Evolutionary conservation across 2,797 vertebrate genomes (phyloP).

Genomic region (Pelobates cultripes): DNA sequence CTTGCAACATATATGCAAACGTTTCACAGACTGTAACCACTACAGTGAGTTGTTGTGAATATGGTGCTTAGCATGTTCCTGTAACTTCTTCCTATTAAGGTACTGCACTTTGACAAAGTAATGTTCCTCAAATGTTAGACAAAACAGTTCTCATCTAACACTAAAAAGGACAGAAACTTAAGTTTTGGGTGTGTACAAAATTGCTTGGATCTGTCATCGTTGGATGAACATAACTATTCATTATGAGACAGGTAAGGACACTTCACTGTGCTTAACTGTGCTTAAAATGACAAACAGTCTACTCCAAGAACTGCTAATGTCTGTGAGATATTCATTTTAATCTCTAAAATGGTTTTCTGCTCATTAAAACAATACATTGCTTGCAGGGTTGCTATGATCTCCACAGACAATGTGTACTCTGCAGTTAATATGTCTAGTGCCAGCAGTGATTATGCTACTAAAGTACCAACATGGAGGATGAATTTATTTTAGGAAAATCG

Average conservation of each 20-base stretch:
- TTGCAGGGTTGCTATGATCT: not conserved
- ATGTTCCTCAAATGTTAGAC: not conserved
- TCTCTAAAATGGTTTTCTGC: conserved; percentile 25
- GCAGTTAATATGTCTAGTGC: not conserved
- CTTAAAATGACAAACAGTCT: conserved; percentile 13
- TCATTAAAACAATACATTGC: not conserved
- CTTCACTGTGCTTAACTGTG: not conserved
- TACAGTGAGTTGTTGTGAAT: no score
- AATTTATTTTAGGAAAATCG: no score
- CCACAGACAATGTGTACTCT: not conserved
- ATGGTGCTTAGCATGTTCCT: no score
- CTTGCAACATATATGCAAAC: no score
- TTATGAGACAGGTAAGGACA: conserved; percentile 25
- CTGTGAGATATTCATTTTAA: conserved; percentile 17
- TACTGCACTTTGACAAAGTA: not conserved
- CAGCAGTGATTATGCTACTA: not conserved
- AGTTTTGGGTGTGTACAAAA: conserved; percentile 34
- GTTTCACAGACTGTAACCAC: no score
- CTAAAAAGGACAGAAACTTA: not conserved
- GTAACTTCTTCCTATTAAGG: not conserved
- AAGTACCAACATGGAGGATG: no score
- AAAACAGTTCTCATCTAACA: not conserved
- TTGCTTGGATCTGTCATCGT: conserved; percentile 25
- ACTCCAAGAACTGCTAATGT: conserved; percentile 14
- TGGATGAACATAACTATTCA: conserved; percentile 1